phyloP scores from a whole-genome alignment of 2,888 invertebrate species.

The Papilio gigon region DNA sequence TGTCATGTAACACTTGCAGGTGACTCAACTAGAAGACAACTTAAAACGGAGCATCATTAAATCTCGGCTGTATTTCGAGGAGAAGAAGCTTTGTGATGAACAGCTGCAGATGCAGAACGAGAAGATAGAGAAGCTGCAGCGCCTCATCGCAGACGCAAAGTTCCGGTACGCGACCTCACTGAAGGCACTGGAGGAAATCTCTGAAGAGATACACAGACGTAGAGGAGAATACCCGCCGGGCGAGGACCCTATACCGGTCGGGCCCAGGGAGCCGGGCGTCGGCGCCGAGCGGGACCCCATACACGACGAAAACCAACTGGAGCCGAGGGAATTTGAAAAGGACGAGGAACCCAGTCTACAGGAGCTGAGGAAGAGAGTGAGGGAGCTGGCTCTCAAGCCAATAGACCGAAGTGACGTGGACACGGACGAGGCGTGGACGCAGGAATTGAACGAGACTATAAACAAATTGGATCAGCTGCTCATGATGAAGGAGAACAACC shows the following conservation, averaged over 20 bases:
- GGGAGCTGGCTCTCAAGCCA: slow-evolving; percentile 88
- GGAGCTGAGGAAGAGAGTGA: slow-evolving; percentile 85
- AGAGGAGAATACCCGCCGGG: slow-evolving; percentile 80
- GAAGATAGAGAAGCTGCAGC: slow-evolving; percentile 91
- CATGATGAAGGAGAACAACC: slow-evolving; percentile 85
- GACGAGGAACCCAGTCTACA: slow-evolving; percentile 84
- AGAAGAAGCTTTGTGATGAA: slow-evolving; percentile 92
- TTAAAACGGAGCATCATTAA: slow-evolving; percentile 91
- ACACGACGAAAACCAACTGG: slow-evolving; percentile 65
- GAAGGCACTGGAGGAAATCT: slow-evolving; percentile 93
- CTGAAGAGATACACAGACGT: slow-evolving; percentile 93
- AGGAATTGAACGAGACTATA: slow-evolving; percentile 89
- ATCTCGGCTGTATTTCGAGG: slow-evolving; percentile 95
- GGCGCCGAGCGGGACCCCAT: slow-evolving; percentile 85
- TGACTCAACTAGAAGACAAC: slow-evolving; percentile 91
- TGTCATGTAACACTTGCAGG: slow-evolving; percentile 64
- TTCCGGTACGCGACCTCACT: slow-evolving; percentile 91
- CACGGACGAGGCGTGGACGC: slow-evolving; percentile 88
- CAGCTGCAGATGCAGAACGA: slow-evolving; percentile 93
- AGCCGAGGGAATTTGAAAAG: slow-evolving; percentile 55
- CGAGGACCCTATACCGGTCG: slow-evolving; percentile 75
- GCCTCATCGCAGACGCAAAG: slow-evolving; percentile 90
- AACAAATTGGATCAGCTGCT: slow-evolving; percentile 88
- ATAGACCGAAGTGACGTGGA: slow-evolving; percentile 87
- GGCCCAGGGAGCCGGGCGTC: slow-evolving; percentile 87